Conservation (phyloP, 2,888 invertebrate species). For the Meliscaeva auricollis region DNA sequence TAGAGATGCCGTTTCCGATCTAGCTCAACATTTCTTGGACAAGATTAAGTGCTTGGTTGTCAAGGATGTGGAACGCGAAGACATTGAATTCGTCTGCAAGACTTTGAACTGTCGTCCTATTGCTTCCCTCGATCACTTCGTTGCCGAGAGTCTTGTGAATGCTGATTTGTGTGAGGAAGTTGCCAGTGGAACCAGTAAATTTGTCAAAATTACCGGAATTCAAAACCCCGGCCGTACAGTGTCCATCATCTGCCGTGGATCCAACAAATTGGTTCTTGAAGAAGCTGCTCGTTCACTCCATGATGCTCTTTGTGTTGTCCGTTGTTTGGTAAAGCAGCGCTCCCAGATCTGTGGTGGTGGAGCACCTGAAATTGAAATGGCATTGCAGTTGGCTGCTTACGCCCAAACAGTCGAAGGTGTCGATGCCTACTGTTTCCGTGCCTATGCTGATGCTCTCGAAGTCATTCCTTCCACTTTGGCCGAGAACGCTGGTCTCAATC, state of each 20-base stretch:
- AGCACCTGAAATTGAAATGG: conserved; percentile 98
- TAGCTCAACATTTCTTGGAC: conserved; percentile 98
- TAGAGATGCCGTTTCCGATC: conserved; percentile 98
- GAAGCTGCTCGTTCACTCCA: conserved; percentile 96
- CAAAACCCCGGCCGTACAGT: conserved; percentile 95
- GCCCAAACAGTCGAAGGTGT: conserved; percentile 95
- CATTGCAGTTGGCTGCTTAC: conserved; percentile 91
- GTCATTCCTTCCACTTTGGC: conserved; percentile 96
- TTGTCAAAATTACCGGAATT: conserved; percentile 96
- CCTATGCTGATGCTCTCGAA: conserved; percentile 98
- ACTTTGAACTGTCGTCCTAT: conserved; percentile 97
- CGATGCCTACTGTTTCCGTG: conserved; percentile 97
- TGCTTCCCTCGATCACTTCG: conserved; percentile 99
- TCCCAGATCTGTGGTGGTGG: conserved; percentile 98
- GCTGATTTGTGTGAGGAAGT: conserved; percentile 98
- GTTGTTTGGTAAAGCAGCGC: conserved; percentile 97
- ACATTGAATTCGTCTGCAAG: conserved; percentile 98
- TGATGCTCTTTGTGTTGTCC: conserved; percentile 95
- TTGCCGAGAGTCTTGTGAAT: conserved; percentile 94
- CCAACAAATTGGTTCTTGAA: conserved; percentile 94
- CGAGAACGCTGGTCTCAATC: conserved; percentile 94
- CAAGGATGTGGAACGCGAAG: conserved; percentile 98
- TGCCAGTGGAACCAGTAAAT: conserved; percentile 93
- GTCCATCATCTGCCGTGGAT: conserved; percentile 94
- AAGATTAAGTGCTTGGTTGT: conserved; percentile 99